Evolutionary conservation across 2,888 invertebrate genomes (phyloP).

Genomic region (Cyrtodaria siliqua): DNA sequence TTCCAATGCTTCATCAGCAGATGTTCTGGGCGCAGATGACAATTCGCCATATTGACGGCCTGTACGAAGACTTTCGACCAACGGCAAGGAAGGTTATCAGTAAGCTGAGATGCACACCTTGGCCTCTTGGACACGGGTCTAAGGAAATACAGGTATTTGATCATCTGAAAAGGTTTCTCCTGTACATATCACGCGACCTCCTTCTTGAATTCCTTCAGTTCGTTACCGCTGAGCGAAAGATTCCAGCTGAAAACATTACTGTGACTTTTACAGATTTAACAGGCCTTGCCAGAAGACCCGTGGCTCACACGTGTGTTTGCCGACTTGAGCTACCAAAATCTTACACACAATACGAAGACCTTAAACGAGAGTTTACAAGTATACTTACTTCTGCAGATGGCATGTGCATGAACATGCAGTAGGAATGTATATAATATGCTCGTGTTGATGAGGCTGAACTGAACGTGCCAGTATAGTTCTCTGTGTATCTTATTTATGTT

Average conservation of each 20-base stretch:
- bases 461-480: no score
- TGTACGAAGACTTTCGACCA: neutral
- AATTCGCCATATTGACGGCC: conserved; percentile 2
- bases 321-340: conserved; percentile 3
- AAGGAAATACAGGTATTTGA: neutral
- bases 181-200: neutral
- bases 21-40: conserved; percentile 17
- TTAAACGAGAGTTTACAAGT: neutral
- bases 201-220: neutral
- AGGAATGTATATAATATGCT: no score
- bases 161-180: neutral
- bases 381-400: neutral
- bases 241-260: neutral
- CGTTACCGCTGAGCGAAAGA: neutral
- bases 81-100: conserved; percentile 5
- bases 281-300: conserved; percentile 1
- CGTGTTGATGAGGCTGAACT: no score
- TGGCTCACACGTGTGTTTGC: conserved; percentile 1
- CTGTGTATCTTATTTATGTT: no score
- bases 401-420: no score
- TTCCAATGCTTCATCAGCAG: conserved; percentile 6
- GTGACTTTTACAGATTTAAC: neutral
- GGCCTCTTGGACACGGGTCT: neutral
- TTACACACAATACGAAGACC: conserved; percentile 7
- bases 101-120: neutral